Conservation (phyloP, 2,797 vertebrate genomes). For the Dipus sagitta region DNA sequence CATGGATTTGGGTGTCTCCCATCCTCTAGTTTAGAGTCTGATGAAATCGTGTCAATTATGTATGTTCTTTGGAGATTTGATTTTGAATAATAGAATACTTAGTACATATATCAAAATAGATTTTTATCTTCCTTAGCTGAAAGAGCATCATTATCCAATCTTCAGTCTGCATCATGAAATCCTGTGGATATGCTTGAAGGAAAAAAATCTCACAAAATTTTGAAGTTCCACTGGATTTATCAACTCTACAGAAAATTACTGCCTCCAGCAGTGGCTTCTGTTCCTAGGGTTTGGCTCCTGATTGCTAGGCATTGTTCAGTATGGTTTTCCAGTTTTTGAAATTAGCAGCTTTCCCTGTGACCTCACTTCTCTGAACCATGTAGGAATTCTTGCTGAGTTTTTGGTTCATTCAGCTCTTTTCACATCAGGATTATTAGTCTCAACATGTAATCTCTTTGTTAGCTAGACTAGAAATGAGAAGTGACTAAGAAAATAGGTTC, state of each 20-base stretch:
- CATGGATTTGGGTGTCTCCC: not conserved
- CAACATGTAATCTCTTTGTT: not conserved
- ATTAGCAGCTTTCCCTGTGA: too few relatives aligned
- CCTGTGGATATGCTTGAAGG: not conserved
- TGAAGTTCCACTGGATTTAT: not conserved
- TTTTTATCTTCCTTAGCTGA: not conserved
- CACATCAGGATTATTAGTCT: not conserved
- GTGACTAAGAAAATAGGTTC: not conserved
- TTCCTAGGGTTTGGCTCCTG: not conserved
- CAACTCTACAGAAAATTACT: not conserved
- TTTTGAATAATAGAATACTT: not conserved
- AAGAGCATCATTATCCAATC: not conserved
- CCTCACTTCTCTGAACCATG: too few relatives aligned
- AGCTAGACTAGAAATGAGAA: not conserved
- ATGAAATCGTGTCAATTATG: not conserved
- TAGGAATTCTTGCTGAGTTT: not conserved
- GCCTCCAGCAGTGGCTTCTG: not conserved
- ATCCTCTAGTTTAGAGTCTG: not conserved
- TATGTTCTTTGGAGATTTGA: not conserved
- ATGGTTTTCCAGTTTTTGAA: too few relatives aligned
- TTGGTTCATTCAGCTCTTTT: not conserved
- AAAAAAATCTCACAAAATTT: not conserved
- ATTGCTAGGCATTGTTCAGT: not conserved
- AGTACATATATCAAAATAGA: not conserved
- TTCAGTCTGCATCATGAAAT: not conserved